A percentile compares a stretch with the other conserved stretches of the same genome.
Evolutionary conservation across 1,140 invertebrate species (phyloP).

Genomic region (Drosophila obscura): DNA sequence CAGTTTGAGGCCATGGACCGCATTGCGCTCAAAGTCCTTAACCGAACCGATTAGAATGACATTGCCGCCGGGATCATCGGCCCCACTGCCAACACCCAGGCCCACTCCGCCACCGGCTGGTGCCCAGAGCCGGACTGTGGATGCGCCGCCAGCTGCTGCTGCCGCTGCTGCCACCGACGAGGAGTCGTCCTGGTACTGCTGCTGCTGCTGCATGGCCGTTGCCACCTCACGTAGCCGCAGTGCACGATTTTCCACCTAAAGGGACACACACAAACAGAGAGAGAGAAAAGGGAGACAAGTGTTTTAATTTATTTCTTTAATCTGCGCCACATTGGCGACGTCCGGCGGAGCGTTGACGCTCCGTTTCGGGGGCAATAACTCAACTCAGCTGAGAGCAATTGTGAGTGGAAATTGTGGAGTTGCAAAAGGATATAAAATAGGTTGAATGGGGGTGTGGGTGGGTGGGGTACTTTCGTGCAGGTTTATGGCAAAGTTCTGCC

Average conservation of each 20-base stretch:
- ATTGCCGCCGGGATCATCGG: conserved; percentile 79
- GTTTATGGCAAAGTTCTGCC: conserved; percentile 40
- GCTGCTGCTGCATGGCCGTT: conserved; percentile 68
- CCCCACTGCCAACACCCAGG: conserved; percentile 50
- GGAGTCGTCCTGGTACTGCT: conserved; percentile 80
- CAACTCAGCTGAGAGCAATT: conserved; percentile 60
- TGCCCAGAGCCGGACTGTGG: conserved; percentile 67
- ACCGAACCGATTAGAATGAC: conserved; percentile 76
- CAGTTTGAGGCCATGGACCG: conserved; percentile 74
- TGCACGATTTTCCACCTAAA: conserved; percentile 89
- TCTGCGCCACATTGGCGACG: conserved; percentile 70
- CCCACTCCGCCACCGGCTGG: conserved; percentile 48
- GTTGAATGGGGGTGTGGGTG: not conserved
- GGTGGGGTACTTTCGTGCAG: not conserved
- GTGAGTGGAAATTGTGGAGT: conserved; percentile 2
- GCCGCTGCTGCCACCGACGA: conserved; percentile 42
- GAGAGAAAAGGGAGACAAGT: conserved; percentile 36
- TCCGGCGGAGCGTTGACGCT: conserved; percentile 17
- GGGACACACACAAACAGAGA: conserved; percentile 35
- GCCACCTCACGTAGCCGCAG: conserved; percentile 87
- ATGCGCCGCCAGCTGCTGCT: conserved; percentile 17
- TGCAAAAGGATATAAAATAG: not conserved
- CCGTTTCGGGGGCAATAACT: conserved; percentile 62
- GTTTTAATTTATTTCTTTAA: conserved; percentile 81
- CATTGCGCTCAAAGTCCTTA: conserved; percentile 75